phyloP scores from a whole-genome alignment of 2,888 invertebrate genomes.

The Theretra japonica region DNA sequence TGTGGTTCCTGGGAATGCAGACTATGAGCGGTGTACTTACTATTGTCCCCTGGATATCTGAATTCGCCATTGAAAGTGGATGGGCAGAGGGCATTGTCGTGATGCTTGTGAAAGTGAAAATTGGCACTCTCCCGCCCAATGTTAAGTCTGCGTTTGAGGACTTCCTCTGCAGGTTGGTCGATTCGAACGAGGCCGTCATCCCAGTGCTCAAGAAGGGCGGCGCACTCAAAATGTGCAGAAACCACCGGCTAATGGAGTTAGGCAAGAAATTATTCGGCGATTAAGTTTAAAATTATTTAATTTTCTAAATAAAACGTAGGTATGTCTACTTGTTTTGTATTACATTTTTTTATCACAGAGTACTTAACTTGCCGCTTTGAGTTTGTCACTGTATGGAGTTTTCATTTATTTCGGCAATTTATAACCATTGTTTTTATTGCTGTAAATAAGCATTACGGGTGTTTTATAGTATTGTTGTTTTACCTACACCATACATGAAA shows the following conservation, averaged over 20 bases:
- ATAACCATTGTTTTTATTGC: slow-evolving; percentile 34
- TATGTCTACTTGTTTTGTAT: slow-evolving; percentile 50
- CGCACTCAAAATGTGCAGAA: slow-evolving; percentile 92
- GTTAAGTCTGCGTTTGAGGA: slow-evolving; percentile 96
- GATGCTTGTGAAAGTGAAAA: slow-evolving; percentile 92
- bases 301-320: slow-evolving; percentile 44
- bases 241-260: slow-evolving; percentile 94
- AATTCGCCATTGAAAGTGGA: slow-evolving; percentile 96
- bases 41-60: slow-evolving; percentile 94
- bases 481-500: slow-evolving; percentile 29
- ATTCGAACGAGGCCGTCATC: slow-evolving; percentile 90
- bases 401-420: not conserved
- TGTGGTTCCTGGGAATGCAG: slow-evolving; percentile 98
- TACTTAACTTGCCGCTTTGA: slow-evolving; percentile 43
- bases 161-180: slow-evolving; percentile 92
- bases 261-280: slow-evolving; percentile 95
- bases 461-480: slow-evolving; percentile 41
- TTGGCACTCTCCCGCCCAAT: slow-evolving; percentile 92
- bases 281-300: slow-evolving; percentile 71
- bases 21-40: slow-evolving; percentile 93
- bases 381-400: slow-evolving; percentile 10
- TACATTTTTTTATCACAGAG: slow-evolving; percentile 47
- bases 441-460: slow-evolving; percentile 51
- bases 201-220: slow-evolving; percentile 92
- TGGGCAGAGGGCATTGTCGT: slow-evolving; percentile 95